These are phyloP conservation scores for Colistium nudipinnis DNA, from an alignment of 2,113 vertebrate genomes.

Conservation along the genomic window DNA sequence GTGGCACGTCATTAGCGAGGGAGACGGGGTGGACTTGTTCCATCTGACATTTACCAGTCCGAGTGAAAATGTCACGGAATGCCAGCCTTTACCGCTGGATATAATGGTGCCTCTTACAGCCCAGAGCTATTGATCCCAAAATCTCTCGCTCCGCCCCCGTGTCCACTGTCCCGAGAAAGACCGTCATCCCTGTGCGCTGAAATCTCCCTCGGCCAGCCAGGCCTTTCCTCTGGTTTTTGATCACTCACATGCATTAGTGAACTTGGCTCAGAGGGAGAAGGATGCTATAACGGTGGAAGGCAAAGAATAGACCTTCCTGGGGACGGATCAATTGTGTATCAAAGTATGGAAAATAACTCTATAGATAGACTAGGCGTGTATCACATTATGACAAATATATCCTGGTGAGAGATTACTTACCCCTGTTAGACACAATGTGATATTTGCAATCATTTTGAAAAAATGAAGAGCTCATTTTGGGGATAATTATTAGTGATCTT, in stretches of 20 bases:
- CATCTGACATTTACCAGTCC: conserved; percentile 79
- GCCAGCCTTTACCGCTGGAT: conserved; percentile 75
- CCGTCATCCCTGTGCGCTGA: not conserved
- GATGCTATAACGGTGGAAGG: not conserved
- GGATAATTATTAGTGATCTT: too few species aligned
- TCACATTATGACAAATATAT: too few species aligned
- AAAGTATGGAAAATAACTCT: not conserved
- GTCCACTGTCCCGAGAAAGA: conserved; percentile 36
- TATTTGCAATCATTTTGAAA: too few species aligned
- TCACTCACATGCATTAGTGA: conserved; percentile 13
- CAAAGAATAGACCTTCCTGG: not conserved
- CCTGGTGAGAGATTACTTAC: too few species aligned
- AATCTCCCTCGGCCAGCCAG: not conserved
- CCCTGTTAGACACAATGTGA: too few species aligned
- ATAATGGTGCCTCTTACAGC: conserved; percentile 64
- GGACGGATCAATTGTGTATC: not conserved
- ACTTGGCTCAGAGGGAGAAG: not conserved
- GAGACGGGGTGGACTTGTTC: conserved; percentile 65
- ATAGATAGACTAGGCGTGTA: too few species aligned
- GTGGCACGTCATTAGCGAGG: conserved; percentile 67
- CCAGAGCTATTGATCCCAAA: conserved; percentile 69
- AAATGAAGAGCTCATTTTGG: too few species aligned
- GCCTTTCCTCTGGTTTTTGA: conserved; percentile 1
- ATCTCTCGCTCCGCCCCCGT: conserved; percentile 17
- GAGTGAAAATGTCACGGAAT: conserved; percentile 82